phyloP scores from a whole-genome alignment of 2,888 invertebrate genomes.

The Aphodius granarius region DNA sequence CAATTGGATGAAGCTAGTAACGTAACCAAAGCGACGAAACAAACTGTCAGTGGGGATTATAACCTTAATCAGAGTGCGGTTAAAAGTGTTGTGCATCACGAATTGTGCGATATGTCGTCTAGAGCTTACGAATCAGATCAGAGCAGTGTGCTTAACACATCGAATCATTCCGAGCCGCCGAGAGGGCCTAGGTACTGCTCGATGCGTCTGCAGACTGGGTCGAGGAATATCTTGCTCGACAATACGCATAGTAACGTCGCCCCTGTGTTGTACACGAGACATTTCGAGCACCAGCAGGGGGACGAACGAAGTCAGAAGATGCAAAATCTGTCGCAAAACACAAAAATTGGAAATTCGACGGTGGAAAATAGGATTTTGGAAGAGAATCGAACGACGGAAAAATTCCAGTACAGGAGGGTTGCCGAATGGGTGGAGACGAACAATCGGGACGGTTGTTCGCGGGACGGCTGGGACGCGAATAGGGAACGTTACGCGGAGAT shows the following conservation, averaged over 20 bases:
- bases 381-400: too few relatives aligned
- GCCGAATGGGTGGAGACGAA: slow-evolving; percentile 79
- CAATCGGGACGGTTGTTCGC: slow-evolving; percentile 54
- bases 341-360: slow-evolving; percentile 32
- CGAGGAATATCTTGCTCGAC: slow-evolving; percentile 78
- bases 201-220: slow-evolving; percentile 74
- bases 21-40: neutral
- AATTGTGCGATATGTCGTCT: slow-evolving; percentile 37
- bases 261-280: slow-evolving; percentile 72
- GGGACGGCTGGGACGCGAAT: slow-evolving; percentile 52
- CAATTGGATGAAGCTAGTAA: neutral
- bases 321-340: too few relatives aligned
- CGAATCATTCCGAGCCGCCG: slow-evolving; percentile 6
- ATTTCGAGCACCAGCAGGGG: slow-evolving; percentile 31
- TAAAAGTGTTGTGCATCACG: too few relatives aligned
- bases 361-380: slow-evolving; percentile 38
- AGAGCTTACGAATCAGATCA: slow-evolving; percentile 35
- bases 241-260: slow-evolving; percentile 73
- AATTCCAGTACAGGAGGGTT: slow-evolving; percentile 56
- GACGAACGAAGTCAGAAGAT: slow-evolving; percentile 23
- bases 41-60: too few relatives aligned
- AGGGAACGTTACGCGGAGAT: slow-evolving; percentile 64
- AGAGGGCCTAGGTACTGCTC: slow-evolving; percentile 75
- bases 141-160: slow-evolving; percentile 32
- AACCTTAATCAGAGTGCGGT: too few relatives aligned